Evolutionary conservation across 2,113 vertebrate species (phyloP), one percentile per base, ranked within the genome.

Genomic region (Thinocorus orbignyianus): DNA sequence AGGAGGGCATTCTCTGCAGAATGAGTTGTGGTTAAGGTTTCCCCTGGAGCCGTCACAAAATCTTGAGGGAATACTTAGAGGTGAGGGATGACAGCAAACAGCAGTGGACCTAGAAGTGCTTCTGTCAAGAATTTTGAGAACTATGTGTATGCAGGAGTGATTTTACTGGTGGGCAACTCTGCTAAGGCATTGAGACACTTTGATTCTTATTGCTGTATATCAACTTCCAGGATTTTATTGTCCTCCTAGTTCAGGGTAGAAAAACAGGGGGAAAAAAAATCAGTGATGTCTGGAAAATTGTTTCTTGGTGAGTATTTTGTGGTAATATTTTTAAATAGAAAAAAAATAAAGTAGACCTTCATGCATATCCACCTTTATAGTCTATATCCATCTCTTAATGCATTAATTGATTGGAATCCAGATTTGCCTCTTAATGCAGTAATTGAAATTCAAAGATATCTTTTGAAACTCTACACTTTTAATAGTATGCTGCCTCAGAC

Each of bases 401-500:
- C 18, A 14, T 51, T 68, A 64, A 81, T 72, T 81, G 7, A 48
- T 57, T 60, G 41, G 48, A 91, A 35, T 74, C 23, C 23, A 51
- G 51, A 71, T 84, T 81, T 94, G 17, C 39, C 20, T 86, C 54
- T 89, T 81, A 93, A 89, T 58, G 31, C 11, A 83, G 49, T 79
- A 68, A 86, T 57, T 94, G 37, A 23, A 86, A 26, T 91, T 94
- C 37, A 73, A 77, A 93, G 62, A 66, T 19, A 30, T 58, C 10
- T 31, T 17, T 87, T 74, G 33, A 70, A 88, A 81, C 17, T 69
- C 83, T 41, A 4, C 31, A 23, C 25, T 90, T 92, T 81, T 90
- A 71, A 82, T 90, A 64, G 15, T 48, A 37, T 41, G 8, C 30
- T 48, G 5, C 70, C 14, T 94, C 24, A 86, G 44, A 80, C 19